Conservation (phyloP, 2,797 vertebrate genomes). For the Synaphobranchus kaupii region DNA sequence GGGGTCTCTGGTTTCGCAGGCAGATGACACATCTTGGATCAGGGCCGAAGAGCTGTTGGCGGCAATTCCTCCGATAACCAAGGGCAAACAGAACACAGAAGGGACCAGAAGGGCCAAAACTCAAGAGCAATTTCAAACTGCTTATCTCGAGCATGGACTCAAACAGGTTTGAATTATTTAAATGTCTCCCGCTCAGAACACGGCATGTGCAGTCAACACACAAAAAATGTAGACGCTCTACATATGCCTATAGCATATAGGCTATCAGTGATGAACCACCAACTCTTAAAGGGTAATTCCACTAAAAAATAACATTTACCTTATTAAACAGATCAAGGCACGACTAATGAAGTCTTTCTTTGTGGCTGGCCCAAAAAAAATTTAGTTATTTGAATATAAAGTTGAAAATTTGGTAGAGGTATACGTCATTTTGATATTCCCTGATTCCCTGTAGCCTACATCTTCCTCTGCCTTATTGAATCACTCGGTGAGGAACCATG, state of each 20-base stretch:
- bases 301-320: no score
- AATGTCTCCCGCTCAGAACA: background rate
- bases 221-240: background rate
- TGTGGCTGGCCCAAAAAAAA: no score
- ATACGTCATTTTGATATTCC: no score
- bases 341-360: no score
- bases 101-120: background rate
- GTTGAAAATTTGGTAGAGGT: no score
- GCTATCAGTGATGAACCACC: no score
- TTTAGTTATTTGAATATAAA: no score
- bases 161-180: constrained; percentile 25
- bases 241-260: no score
- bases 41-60: constrained; percentile 49
- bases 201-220: background rate
- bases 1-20: constrained; percentile 51
- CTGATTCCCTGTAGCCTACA: no score
- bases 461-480: no score
- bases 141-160: constrained; percentile 28
- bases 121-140: constrained; percentile 29
- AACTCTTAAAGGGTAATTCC: background rate
- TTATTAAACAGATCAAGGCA: no score
- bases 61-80: constrained; percentile 36
- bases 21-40: constrained; percentile 43
- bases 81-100: constrained; percentile 36
- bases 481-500: no score